Evolutionary conservation across 1,140 invertebrate species (phyloP), one percentile per base, ranked within the genome.

Genomic region (Conus ventricosus): DNA sequence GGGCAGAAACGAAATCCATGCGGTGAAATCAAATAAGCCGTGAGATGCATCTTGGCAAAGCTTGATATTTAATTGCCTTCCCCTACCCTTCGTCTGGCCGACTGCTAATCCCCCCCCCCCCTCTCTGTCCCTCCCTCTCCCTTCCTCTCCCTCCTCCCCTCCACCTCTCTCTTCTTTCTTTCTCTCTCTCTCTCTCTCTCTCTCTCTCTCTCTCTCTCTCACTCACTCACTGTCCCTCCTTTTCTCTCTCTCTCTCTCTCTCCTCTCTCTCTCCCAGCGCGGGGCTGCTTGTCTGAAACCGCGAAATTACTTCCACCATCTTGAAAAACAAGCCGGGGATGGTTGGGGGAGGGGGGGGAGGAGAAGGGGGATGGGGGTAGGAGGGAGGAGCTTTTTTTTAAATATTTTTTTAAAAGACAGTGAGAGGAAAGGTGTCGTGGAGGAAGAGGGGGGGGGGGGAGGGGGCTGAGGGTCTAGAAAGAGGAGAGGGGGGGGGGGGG

Each of bases 11-110:
- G 80, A 87, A 87, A 87, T 87, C 53, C 53, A 78, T 87, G 39
- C 71, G 71, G 10, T 10, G 85, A 87, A 87, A 87, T 87, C 85
- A 87, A 87, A 87, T 87, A 87, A 87, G 63, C 85, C 71, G 71
- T 87, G 75, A 87, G 85, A 78, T 78, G 75, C n/a, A 54, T 75
- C 51, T 51, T 57, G 71, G 85, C 75, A 27, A 78, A 54, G 51
- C 75, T 57, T 54, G 85, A 87, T 87, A 87, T 87, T 87, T 78
- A 87, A 87, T 87, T 87, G 85, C 85, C 85, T 87, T 76, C 23
- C 67, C 67, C 23, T 71, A 23, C 67, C 67, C 67, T 63, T 20
- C 13, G 67, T 71, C 67, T 71, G 67, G 67, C 15, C 13, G 67
- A 23, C 67, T 71, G 20, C 67, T 71, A 71, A 71, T 71, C 67